Evolutionary conservation across 2,113 vertebrate species (phyloP), one percentile per base, ranked within the genome.

Genomic region (Platichthys stellatus): DNA sequence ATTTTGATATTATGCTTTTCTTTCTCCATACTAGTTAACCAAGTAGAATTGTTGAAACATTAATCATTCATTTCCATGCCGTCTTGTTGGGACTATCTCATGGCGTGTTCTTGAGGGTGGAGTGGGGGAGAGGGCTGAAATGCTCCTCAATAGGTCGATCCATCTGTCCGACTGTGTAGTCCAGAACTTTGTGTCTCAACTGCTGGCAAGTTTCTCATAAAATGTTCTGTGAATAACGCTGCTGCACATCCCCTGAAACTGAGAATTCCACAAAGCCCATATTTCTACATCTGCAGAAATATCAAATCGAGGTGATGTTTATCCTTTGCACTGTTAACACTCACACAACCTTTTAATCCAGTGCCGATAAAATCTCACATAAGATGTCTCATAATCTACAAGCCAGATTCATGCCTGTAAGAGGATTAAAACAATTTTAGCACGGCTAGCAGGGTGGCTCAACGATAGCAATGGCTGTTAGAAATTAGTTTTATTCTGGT

Each of bases 131-230:
- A 11, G 20, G 28, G 62, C 14, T 35, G 18, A 65, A 47, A 59
- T 69, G 47, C n/a, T 47, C 14, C 20, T 49, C 45, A 49, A 15
- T 49, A 40, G 40, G 2, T 38, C 0, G 6, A 26, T 58, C 86
- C 73, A 72, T 85, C 83, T 72, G 86, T 60, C 58, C 23, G 10
- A n/a, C 14, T 20, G 14, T 82, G 57, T 54, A 28, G 23, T 73
- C 23, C 6, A 2, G n/a, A 69, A 43, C 12, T 57, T 8, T 58
- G 45, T 18, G 14, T 49, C 45, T 49, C 4, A 49, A 6, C 43
- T 49, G 45, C 45, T 5, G 45, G 43, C 14, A 13, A 15, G 43
- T 3, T 45, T 4, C 13, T 45, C 43, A 4, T 49, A 18, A 4
- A 4, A 49, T 18, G 13, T 18, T 2, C 45, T 49, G 45, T 18